These are phyloP conservation scores for Allobates femoralis DNA, from an alignment of 2,797 vertebrate genomes.

Conservation along the genomic window DNA sequence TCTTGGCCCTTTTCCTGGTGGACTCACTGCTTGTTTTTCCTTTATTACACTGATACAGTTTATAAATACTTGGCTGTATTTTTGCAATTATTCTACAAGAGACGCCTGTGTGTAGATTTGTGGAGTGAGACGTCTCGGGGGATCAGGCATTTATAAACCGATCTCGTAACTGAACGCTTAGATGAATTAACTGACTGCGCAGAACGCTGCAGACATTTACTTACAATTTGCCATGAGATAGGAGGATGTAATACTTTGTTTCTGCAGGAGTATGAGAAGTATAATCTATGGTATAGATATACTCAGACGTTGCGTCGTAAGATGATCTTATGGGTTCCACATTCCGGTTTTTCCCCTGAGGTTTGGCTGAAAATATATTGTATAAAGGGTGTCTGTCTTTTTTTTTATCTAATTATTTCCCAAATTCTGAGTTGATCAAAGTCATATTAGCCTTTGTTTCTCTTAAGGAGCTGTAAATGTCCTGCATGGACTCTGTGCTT, in stretches of 20 bases:
- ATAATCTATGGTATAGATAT: background rate
- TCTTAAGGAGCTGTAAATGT: no score
- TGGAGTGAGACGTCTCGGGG: background rate
- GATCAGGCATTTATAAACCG: background rate
- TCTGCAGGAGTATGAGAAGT: background rate
- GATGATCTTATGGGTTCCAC: background rate
- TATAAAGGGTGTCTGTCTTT: no score
- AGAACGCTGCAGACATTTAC: background rate
- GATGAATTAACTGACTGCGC: background rate
- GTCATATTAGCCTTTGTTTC: no score
- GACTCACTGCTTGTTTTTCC: background rate
- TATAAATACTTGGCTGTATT: conserved; percentile 15
- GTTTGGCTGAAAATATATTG: no score
- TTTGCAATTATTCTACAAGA: background rate
- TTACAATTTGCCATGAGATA: background rate
- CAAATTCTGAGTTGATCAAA: no score
- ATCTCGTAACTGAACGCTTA: background rate
- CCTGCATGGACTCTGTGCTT: no score
- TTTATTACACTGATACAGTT: conserved; percentile 6
- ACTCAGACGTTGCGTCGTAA: background rate
- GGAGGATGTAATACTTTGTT: background rate
- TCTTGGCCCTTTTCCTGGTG: background rate
- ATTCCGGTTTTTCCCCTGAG: no score
- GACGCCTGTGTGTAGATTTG: background rate
- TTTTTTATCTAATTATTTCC: no score